Evolutionary conservation across 2,113 vertebrate species (phyloP).

Genomic region (Verasper variegatus): DNA sequence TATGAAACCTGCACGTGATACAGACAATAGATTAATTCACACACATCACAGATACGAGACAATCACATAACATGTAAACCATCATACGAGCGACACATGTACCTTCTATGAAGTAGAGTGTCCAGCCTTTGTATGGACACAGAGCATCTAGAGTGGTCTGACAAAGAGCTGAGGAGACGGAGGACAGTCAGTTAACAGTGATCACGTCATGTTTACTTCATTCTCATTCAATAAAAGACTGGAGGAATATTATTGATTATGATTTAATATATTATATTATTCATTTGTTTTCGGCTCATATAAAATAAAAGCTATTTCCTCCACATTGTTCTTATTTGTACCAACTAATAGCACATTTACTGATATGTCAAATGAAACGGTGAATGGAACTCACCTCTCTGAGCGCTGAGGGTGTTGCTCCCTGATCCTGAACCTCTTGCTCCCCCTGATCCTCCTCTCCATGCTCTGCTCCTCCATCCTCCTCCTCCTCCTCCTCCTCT

Average conservation of each 20-base stretch:
- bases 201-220: neutral
- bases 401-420: constrained; percentile 22
- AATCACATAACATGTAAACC: neutral
- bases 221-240: no score
- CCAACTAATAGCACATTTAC: neutral
- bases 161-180: constrained; percentile 49
- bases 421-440: constrained; percentile 8
- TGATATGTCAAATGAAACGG: neutral
- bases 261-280: no score
- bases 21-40: neutral
- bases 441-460: constrained; percentile 36
- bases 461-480: constrained; percentile 2
- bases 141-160: constrained; percentile 86
- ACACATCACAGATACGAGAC: neutral
- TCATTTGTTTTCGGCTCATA: no score
- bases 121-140: constrained; percentile 94
- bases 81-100: neutral
- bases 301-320: no score
- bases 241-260: no score
- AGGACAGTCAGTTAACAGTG: neutral
- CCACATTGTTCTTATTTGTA: neutral
- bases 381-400: constrained; percentile 53
- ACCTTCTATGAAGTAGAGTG: constrained; percentile 97
- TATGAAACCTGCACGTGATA: constrained; percentile 85
- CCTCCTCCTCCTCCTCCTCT: neutral